Base-by-base conservation (phyloP, 2,888 invertebrate species). In the Dynastes tityus region DNA sequence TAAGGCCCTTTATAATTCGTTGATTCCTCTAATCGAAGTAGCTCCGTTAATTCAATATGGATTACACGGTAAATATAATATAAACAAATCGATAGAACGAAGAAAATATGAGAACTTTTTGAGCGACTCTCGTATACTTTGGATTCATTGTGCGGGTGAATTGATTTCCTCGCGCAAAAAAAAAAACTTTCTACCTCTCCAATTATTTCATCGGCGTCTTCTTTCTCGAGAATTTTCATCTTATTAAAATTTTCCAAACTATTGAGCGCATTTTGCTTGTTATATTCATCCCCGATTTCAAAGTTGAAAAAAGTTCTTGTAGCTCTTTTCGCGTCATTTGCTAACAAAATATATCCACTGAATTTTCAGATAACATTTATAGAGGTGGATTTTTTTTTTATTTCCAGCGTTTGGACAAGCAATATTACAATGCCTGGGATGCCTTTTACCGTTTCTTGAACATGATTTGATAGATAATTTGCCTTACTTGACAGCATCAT, bases 401-500 rank as follows among this genome's bases (percentile, higher is more conserved):
- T n/a, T 90, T 91, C 0, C 88, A 97, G 98, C 94, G 76, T 96
- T 99, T 88, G 98, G 98, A 13, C 96, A 97, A 90, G 95, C 97
- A 40, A 92, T 98, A 75, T 92, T 99, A 53, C 97, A 98, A 89
- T 97, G 98, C 84, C 91, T 99, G 82, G 97, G 97, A 81, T 98
- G 98, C 87, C 91, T 99, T 83, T 92, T 99, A 81, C 98, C 99
- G 11, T 99, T 99, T 89, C 90, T 99, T 86, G 98, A 99, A 88
- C 95, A 97, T 87, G 98, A 99, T 87, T 92, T 97, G 86, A 95
- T 99, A 83, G 98, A 99, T 90, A 96, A 97, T 85, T 91, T 99
- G 84, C 98, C 99, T 29, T 98, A 98, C 88, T 91, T 98, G 84
- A 95, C 97, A 68, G 98, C 99, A 73, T 97, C 97, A 84, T 95